Conservation (phyloP, 2,797 vertebrate species). For the Diceros bicornis region DNA sequence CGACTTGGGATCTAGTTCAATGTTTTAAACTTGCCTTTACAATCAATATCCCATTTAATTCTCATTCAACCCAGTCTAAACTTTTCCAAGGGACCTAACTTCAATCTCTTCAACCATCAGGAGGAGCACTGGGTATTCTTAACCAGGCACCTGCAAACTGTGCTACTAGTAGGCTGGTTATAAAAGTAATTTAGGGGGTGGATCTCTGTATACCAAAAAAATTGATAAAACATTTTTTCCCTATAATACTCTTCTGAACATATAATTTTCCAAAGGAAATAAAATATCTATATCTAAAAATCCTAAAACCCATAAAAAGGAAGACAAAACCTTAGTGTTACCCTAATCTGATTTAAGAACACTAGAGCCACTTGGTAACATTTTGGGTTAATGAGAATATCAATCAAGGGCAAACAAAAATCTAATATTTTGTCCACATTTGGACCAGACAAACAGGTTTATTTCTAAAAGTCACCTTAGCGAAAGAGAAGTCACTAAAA, state of each 20-base stretch:
- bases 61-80: neutral
- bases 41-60: slow-evolving; percentile 28
- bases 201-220: neutral
- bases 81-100: neutral
- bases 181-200: neutral
- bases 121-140: neutral
- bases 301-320: neutral
- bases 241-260: neutral
- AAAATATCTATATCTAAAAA: neutral
- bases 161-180: neutral
- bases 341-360: neutral
- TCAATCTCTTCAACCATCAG: slow-evolving; percentile 11
- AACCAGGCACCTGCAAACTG: neutral
- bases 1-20: neutral
- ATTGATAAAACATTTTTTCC: neutral
- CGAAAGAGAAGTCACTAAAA: slow-evolving; percentile 15
- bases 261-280: slow-evolving; percentile 35
- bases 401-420: slow-evolving; percentile 12
- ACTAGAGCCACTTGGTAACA: neutral
- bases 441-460: slow-evolving; percentile 5
- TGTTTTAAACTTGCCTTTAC: neutral
- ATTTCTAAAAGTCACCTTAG: slow-evolving; percentile 49
- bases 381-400: neutral
- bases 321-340: neutral
- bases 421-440: neutral